Evolutionary conservation across 2,113 vertebrate genomes (phyloP), one percentile per base, ranked within the genome.

Genomic region (Lasiurus cinereus): DNA sequence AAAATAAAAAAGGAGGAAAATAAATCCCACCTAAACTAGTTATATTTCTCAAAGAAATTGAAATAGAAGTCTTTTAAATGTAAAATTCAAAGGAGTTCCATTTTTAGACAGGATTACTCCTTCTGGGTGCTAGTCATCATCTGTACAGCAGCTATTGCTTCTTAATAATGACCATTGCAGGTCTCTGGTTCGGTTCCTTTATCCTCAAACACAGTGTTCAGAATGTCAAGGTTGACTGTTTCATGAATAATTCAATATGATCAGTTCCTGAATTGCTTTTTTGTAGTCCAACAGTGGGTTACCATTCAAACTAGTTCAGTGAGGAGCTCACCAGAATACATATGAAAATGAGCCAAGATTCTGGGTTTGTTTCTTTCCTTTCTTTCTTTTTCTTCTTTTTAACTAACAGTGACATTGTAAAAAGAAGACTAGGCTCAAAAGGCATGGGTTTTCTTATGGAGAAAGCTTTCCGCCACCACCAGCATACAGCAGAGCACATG

Each of bases 171-270:
- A 96, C 96, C 83, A 92, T 82, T 93, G 56, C 62, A 66, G 77
- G 27, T 95, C 85, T 56, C 85, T 96, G 70, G 82, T 95, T 94
- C 12, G n/a, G 3, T 89, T 95, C 76, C 78, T 90, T 86, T 95
- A 83, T 95, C 86, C 88, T 94, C 39, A 97, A 73, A 93, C 85
- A 96, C 36, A 66, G 21, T 93, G 43, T 88, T 95, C 93, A 95
- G 79, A 96, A 97, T 96, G 48, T 69, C 83, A 96, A 87, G 66
- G 50, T 96, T 97, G 96, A 96, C 95, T 29, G 87, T 80, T 96
- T 95, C 52, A 96, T 93, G 85, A 39, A 93, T 97, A 95, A 98
- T 97, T 97, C 95, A 98, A 83, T 96, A 50, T 62, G 43, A 91
- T 96, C 78, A 95, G 76, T 72, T 94, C 59, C 33, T 94, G 74